Base-by-base conservation (phyloP, 1,140 invertebrate species). In the Pissodes strobi region DNA sequence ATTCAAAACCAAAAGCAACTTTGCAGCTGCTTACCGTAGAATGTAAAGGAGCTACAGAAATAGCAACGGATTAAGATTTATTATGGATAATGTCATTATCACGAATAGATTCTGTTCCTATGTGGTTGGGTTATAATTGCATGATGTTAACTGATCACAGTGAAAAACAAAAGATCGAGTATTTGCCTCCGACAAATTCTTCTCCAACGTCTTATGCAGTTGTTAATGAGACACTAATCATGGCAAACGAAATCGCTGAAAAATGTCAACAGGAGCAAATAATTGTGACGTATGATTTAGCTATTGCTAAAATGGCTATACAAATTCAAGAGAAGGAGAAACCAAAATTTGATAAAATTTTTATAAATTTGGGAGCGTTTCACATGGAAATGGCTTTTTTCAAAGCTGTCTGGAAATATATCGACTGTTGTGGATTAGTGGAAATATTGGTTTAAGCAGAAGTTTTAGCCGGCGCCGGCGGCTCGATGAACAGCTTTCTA, bases 351-450 rank as follows among this genome's bases (percentile, higher is more conserved):
- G 43, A 67, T 55, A 52, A 64, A 19, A 30, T 67, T 39, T 67
- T 64, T 59, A 43, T 67, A 19, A 69, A 77, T 56, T 67, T 79
- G 23, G 78, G 76, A 41, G 65, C 73, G 5, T 79, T 80, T 64
- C 78, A 80, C 46, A 74, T 73, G 37, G 23, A 74, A 38, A 72
- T 80, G 72, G 72, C 78, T 51, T 80, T 67, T 69, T 81, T 77
- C 53, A 76, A 74, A 73, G 74, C 76, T 4, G 27, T 80, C 17
- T 79, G 77, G 27, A 77, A 78, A 66, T 71, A 70, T 57, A 76
- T 80, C 17, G 69, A 72, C 37, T 72, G 60, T 15, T 73, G 71
- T 59, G 78, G 77, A 27, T 67, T 76, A 49, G 41, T 74, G 9
- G 48, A 75, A 10, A 72, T 79, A 2, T 56, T 80, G 30, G 65